Evolutionary conservation across 2,888 invertebrate species (phyloP).

Genomic region (Euplagia quadripunctaria): DNA sequence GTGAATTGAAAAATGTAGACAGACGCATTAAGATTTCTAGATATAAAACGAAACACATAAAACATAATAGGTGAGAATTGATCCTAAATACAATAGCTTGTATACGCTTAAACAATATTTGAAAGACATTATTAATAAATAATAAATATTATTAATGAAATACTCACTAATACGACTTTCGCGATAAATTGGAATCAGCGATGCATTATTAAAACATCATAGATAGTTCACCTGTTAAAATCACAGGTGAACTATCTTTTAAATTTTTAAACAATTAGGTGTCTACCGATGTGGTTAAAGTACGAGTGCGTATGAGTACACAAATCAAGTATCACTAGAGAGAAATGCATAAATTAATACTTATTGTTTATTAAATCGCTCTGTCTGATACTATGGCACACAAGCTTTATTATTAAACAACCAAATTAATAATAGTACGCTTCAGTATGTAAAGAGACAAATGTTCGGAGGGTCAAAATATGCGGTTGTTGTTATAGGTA

Average conservation of each 20-base stretch:
- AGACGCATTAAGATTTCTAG: not conserved
- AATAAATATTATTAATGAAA: not conserved
- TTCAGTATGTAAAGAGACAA: constrained; percentile 23
- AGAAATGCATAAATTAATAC: too few relatives aligned
- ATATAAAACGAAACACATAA: not conserved
- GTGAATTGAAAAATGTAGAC: not conserved
- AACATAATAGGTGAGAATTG: not conserved
- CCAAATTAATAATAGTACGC: constrained; percentile 34
- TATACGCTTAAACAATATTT: not conserved
- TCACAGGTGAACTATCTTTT: too few relatives aligned
- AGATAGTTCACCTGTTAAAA: too few relatives aligned
- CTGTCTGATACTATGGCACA: constrained; percentile 13
- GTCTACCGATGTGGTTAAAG: too few relatives aligned
- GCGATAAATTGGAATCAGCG: too few relatives aligned
- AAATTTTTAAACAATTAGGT: too few relatives aligned
- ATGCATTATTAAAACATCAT: too few relatives aligned
- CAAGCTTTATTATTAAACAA: constrained; percentile 8
- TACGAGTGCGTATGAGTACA: too few relatives aligned
- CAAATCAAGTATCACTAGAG: too few relatives aligned
- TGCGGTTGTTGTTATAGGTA: constrained; percentile 28
- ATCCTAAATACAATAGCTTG: not conserved
- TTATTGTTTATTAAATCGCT: constrained; percentile 3
- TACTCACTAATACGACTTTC: too few relatives aligned
- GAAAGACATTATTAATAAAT: not conserved
- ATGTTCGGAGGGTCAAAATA: constrained; percentile 28